phyloP scores from a whole-genome alignment of 2,888 invertebrate species.

The Zygothrica quintamaculata region DNA sequence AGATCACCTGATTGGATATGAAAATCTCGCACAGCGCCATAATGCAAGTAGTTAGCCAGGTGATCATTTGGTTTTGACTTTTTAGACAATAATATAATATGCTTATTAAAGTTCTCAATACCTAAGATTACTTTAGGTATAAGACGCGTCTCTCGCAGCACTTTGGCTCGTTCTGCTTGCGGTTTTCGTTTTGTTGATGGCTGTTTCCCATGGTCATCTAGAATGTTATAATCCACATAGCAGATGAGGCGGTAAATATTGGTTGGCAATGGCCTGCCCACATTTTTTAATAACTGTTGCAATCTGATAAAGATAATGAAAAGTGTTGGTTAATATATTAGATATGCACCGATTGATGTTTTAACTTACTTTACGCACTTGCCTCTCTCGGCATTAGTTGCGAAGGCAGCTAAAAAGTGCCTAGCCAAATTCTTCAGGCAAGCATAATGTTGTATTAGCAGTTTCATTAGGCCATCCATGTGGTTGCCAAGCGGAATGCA shows the following conservation, averaged over 20 bases:
- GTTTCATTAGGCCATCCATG: conserved; percentile 86
- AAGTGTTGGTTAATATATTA: neutral
- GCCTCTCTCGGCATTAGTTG: conserved; percentile 71
- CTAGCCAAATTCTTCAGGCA: conserved; percentile 86
- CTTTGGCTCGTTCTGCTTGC: conserved; percentile 85
- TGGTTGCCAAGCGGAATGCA: conserved; percentile 85
- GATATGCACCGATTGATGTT: neutral
- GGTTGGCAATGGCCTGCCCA: conserved; percentile 86
- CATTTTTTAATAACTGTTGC: conserved; percentile 85
- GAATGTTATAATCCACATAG: conserved; percentile 86
- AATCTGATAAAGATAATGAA: conserved; percentile 82
- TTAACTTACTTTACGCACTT: conserved; percentile 74
- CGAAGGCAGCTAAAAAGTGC: conserved; percentile 86
- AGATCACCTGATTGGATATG: conserved; percentile 86
- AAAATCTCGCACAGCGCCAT: conserved; percentile 87
- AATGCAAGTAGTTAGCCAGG: conserved; percentile 86
- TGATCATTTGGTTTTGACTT: conserved; percentile 86
- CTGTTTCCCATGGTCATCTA: conserved; percentile 65
- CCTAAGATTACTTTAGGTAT: conserved; percentile 88
- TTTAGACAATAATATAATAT: conserved; percentile 86
- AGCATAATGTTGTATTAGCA: conserved; percentile 86
- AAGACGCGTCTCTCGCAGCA: conserved; percentile 86
- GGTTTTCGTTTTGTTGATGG: conserved; percentile 82
- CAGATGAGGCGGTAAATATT: conserved; percentile 86
- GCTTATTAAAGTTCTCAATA: conserved; percentile 87